Conservation (phyloP, 2,888 invertebrate genomes). For the Orchesellides sinensis region DNA sequence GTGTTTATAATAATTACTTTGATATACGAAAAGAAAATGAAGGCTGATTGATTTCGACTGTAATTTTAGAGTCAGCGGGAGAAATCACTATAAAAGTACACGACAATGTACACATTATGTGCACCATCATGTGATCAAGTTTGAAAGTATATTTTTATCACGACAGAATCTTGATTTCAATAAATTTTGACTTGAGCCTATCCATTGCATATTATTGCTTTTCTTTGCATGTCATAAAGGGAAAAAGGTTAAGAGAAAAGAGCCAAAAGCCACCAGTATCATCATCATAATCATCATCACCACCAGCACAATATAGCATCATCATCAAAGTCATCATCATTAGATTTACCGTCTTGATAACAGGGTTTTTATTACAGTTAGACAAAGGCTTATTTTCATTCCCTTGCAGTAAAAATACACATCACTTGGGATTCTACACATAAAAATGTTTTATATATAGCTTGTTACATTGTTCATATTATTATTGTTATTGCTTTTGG, state of each 20-base stretch:
- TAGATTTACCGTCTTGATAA: conserved; percentile 58
- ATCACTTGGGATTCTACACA: not conserved
- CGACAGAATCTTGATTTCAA: conserved; percentile 54
- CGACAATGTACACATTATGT: conserved; percentile 15
- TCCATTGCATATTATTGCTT: not conserved
- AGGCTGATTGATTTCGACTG: conserved; percentile 54
- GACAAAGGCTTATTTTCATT: conserved; percentile 45
- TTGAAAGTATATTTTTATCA: conserved; percentile 27
- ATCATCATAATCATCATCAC: conserved; percentile 22
- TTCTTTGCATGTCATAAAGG: conserved; percentile 13
- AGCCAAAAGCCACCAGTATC: not conserved
- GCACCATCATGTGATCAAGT: not conserved
- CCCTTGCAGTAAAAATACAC: not conserved
- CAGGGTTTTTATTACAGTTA: conserved; percentile 54
- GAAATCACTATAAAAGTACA: conserved; percentile 41
- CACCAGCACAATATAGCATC: conserved; percentile 20
- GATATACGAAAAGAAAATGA: not conserved
- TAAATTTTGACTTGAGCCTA: conserved; percentile 42
- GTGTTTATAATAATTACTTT: conserved; percentile 10
- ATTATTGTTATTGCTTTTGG: conserved; percentile 53
- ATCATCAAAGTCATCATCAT: conserved; percentile 56
- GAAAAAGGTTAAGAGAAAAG: conserved; percentile 23
- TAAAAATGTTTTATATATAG: conserved; percentile 14
- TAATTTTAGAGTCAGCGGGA: conserved; percentile 51
- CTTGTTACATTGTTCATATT: conserved; percentile 24